phyloP scores from a whole-genome alignment of 2,113 vertebrate genomes.

The Pedionomus torquatus region DNA sequence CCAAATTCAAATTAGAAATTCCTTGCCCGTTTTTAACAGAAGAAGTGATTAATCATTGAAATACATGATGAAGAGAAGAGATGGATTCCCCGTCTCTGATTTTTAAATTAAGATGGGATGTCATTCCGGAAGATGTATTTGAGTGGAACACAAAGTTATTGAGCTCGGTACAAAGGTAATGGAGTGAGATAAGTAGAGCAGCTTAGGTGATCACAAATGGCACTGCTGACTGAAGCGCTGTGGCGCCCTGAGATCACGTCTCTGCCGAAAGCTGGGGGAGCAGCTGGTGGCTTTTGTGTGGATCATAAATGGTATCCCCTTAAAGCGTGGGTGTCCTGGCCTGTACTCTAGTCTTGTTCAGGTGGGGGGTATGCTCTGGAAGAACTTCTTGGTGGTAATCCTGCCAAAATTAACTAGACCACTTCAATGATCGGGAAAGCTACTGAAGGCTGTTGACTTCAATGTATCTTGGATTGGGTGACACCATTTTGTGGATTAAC shows the following conservation, averaged over 20 bases:
- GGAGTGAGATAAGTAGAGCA: background rate
- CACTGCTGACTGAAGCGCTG: background rate
- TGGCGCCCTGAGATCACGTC: background rate
- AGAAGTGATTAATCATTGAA: conserved; percentile 24
- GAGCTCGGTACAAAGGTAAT: conserved; percentile 17
- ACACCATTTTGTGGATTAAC: background rate
- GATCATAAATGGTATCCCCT: background rate
- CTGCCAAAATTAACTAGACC: background rate
- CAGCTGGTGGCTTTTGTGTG: background rate
- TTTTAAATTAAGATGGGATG: background rate
- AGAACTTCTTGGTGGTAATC: background rate
- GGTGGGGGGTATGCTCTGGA: background rate
- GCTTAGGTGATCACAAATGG: background rate
- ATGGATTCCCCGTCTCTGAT: conserved; percentile 22
- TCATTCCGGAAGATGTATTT: conserved; percentile 10
- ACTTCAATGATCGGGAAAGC: background rate
- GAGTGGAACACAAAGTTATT: conserved; percentile 15
- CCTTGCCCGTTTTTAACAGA: background rate
- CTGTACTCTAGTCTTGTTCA: background rate
- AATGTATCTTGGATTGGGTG: background rate
- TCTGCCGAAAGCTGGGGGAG: background rate
- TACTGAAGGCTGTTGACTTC: background rate
- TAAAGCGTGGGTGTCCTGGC: background rate
- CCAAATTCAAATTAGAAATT: conserved; percentile 38
- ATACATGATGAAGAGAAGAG: background rate